A percentile compares a stretch with the other conserved stretches of the same genome.
phyloP scores from a whole-genome alignment of 2,113 vertebrate genomes.

The Ceyx margarethae region DNA sequence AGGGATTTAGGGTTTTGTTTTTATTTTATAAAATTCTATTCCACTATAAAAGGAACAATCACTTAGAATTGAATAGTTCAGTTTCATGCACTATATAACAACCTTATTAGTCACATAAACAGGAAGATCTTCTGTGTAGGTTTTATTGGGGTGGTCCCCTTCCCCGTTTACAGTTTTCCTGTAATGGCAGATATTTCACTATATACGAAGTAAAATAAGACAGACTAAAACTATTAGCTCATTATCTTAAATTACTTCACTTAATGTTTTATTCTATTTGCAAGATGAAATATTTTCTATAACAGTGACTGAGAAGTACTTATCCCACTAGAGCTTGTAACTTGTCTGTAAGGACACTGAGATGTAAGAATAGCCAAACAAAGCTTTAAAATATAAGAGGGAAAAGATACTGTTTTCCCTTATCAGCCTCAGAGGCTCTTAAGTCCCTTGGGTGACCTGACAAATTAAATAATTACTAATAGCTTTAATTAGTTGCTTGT shows the following conservation, averaged over 20 bases:
- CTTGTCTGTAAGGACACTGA: neutral
- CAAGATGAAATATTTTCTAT: neutral
- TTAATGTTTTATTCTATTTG: neutral
- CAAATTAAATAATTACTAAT: neutral
- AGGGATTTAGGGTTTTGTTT: neutral
- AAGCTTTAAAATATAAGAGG: neutral
- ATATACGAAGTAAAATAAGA: neutral
- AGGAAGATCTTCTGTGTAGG: neutral
- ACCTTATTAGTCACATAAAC: neutral
- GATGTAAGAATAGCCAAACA: neutral
- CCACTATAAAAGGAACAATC: neutral
- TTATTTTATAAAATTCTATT: neutral
- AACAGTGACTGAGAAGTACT: neutral
- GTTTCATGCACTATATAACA: neutral
- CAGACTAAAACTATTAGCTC: neutral
- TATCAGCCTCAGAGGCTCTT: neutral
- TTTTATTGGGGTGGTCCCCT: neutral
- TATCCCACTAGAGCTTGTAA: neutral
- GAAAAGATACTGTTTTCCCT: neutral
- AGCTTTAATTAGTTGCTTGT: neutral
- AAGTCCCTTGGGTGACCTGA: neutral
- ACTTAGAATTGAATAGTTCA: neutral
- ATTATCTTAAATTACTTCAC: neutral
- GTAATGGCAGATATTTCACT: neutral
- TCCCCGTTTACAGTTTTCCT: neutral